Evolutionary conservation across 1,140 invertebrate genomes (phyloP).

Genomic region (Apis mellifera): Amel_HAv3.1 CM009935.2:2647001-2647500

Average conservation of each 20-base stretch:
- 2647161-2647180: too few species aligned
- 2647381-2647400: constrained; percentile 52
- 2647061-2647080: too few species aligned
- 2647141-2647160: too few species aligned
- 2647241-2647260: not conserved
- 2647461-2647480: not conserved
- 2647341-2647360: constrained; percentile 6
- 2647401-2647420: constrained; percentile 32
- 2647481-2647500: not conserved
- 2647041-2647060: too few species aligned
- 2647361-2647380: constrained; percentile 48
- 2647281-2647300: not conserved
- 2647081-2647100: too few species aligned
- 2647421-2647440: constrained; percentile 14
- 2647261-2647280: not conserved
- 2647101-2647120: too few species aligned
- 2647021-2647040: too few species aligned
- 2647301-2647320: not conserved
- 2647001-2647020: too few species aligned
- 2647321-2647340: too few species aligned
- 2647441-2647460: not conserved
- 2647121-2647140: too few species aligned
- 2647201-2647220: not conserved
- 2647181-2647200: not conserved
- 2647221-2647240: not conserved